Evolutionary conservation across 53 echinoderm and acorn worm genomes (phyloP).

Genomic region (Apostichopus leukothele): DNA sequence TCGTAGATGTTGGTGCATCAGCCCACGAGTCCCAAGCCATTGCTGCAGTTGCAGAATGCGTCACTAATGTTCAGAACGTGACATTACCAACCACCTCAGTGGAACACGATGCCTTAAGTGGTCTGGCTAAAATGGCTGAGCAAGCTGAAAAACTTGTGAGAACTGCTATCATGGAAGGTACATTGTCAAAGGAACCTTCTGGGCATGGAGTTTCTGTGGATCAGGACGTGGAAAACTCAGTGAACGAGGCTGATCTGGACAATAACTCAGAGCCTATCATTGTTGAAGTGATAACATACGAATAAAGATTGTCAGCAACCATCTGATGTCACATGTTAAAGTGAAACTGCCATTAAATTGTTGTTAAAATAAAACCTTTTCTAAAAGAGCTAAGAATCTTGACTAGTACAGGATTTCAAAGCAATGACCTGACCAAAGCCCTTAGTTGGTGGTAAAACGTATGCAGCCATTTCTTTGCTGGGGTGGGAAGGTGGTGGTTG

Average conservation of each 20-base stretch:
- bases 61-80: neutral
- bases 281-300: neutral
- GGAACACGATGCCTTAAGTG: neutral
- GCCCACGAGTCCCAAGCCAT: neutral
- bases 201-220: neutral
- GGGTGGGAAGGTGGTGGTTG: too few species aligned
- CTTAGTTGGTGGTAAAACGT: too few species aligned
- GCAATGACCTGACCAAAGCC: too few species aligned
- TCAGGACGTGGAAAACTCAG: neutral
- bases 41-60: neutral
- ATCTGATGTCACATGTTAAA: too few species aligned
- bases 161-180: neutral
- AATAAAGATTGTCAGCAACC: too few species aligned
- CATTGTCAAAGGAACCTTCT: neutral
- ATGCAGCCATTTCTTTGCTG: too few species aligned
- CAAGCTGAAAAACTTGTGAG: slow-evolving; percentile 6
- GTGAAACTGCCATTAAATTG: too few species aligned
- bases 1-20: neutral
- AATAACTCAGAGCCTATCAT: neutral
- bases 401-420: too few species aligned
- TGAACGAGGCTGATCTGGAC: neutral
- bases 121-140: slow-evolving; percentile 16
- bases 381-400: too few species aligned
- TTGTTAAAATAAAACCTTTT: too few species aligned
- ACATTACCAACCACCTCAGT: neutral